Conservation (phyloP, 1,140 invertebrate genomes). For the Phthorimaea operculella region DNA sequence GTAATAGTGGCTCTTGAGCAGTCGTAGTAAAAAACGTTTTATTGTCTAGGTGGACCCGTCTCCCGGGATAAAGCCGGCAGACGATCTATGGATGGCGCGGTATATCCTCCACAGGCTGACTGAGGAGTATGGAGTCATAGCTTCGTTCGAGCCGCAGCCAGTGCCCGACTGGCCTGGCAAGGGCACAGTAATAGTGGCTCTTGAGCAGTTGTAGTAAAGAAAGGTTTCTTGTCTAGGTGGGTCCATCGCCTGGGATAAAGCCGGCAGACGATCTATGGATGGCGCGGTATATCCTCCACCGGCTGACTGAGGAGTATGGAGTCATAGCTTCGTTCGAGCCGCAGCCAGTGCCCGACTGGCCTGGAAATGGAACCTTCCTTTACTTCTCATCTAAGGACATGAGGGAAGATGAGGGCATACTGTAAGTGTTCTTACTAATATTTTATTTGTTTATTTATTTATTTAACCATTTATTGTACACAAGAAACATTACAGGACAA, state of each 20-base stretch:
- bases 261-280: conserved; percentile 94
- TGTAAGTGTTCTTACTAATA: conserved; percentile 55
- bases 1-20: too few species aligned
- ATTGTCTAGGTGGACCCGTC: conserved; percentile 76
- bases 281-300: conserved; percentile 84
- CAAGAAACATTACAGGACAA: too few species aligned
- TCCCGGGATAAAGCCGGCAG: conserved; percentile 85
- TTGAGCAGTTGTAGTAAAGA: too few species aligned
- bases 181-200: too few species aligned
- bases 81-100: conserved; percentile 91
- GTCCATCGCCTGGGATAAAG: conserved; percentile 83
- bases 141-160: too few species aligned
- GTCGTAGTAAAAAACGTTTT: too few species aligned
- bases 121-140: too few species aligned
- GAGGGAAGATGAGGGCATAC: conserved; percentile 83
- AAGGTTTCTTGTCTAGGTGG: conserved; percentile 65
- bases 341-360: conserved; percentile 90
- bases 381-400: conserved; percentile 93
- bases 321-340: conserved; percentile 88
- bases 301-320: conserved; percentile 92
- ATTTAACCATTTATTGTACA: too few species aligned
- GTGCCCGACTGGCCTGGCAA: too few species aligned
- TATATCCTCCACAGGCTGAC: conserved; percentile 87
- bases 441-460: too few species aligned
- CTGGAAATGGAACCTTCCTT: conserved; percentile 90